Evolutionary conservation across 2,888 invertebrate genomes (phyloP).

Genomic region (Marronus borbonicus): DNA sequence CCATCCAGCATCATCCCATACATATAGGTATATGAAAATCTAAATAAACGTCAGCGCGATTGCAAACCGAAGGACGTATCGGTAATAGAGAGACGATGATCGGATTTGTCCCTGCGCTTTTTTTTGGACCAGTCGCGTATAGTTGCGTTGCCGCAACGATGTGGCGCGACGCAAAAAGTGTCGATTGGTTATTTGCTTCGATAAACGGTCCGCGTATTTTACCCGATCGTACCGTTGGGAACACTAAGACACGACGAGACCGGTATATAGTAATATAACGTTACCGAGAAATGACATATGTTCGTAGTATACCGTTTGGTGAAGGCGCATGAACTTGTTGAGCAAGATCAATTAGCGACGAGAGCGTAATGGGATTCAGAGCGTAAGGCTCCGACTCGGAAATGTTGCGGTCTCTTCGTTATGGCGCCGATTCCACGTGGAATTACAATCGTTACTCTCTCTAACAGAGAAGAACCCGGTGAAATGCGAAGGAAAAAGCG

Average conservation of each 20-base stretch:
- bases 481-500: conserved; percentile 31
- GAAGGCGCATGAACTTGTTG: conserved; percentile 50
- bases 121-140: neutral
- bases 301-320: conserved; percentile 46
- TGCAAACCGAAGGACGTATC: conserved; percentile 36
- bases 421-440: conserved; percentile 12
- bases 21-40: conserved; percentile 45
- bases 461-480: conserved; percentile 14
- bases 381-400: conserved; percentile 26
- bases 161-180: conserved; percentile 39
- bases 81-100: conserved; percentile 38
- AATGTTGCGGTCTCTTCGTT: conserved; percentile 2
- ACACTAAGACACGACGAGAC: conserved; percentile 37
- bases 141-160: conserved; percentile 12
- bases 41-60: conserved; percentile 50
- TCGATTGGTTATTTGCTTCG: conserved; percentile 47
- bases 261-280: conserved; percentile 37
- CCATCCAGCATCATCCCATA: conserved; percentile 54
- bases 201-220: conserved; percentile 47
- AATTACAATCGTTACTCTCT: conserved; percentile 27
- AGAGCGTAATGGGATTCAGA: conserved; percentile 49
- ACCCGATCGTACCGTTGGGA: conserved; percentile 45
- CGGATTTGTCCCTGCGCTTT: conserved; percentile 17
- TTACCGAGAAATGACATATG: conserved; percentile 47
- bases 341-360: conserved; percentile 56